Base-by-base conservation (phyloP, 2,888 invertebrate genomes). In the Metacarcinus magister region DNA sequence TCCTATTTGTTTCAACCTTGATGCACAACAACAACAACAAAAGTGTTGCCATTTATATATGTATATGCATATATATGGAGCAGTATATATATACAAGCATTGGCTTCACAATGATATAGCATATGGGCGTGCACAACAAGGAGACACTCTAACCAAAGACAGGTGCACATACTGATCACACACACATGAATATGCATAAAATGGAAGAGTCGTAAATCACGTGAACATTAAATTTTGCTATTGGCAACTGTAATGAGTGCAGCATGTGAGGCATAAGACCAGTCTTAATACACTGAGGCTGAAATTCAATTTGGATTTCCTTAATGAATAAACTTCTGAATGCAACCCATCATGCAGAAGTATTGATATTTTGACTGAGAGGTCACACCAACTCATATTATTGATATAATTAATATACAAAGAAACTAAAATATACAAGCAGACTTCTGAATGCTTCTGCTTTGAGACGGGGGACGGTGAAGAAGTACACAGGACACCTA, bases 141-240 rank as follows among this genome's bases (percentile, higher is more conserved):
- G 54, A 94, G 89, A 94, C 94, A 90, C 60, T 90, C 43, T 16
- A 67, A 90, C 90, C 90, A 89, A 87, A 94, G 94, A 60, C 90
- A 48, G 90, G 94, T 94, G 94, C 94, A 94, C 94, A 43, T 94
- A 94, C 39, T 67, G 75, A 44, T 75, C 93, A 93, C 75, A 75
- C 82, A 93, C 93, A 75, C 75, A 75, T n/a, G 82, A 13, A 93
- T 44, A 93, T 28, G 90, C 54, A 90, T 89, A 90, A 94, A 94
- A 32, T 90, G 90, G 46, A 60, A 94, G 94, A 87, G 48, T 92
- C 92, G 54, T 60, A n/a, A 60, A 60, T 92, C 48, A 32, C 32
- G 39, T 32, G 92, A 54, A 48, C 60, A 32, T 92, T 92, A 23
- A 75, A 23, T n/a, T 75, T 87, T 87, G 39, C 87, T 87, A 10